Percentiles rank a stretch among this genome's conserved stretches.
Conservation (phyloP, 2,888 invertebrate species). For the Drosophila testacea region DNA sequence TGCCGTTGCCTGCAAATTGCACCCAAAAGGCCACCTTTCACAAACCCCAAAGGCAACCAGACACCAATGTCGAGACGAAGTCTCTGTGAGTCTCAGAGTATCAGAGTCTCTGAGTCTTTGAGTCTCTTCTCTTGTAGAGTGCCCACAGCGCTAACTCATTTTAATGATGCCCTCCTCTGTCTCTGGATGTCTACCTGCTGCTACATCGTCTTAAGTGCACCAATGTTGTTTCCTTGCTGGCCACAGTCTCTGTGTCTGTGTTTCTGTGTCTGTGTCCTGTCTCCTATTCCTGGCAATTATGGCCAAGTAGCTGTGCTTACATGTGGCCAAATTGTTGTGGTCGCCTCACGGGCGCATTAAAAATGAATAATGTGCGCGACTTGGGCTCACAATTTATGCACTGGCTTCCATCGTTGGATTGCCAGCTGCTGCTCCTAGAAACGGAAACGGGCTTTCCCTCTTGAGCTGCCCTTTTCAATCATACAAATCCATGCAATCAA, state of each 20-base stretch:
- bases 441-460: constrained; percentile 10
- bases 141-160: constrained; percentile 78
- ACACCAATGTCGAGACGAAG: constrained; percentile 45
- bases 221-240: constrained; percentile 63
- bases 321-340: constrained; percentile 80
- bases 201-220: constrained; percentile 64
- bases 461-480: constrained; percentile 71
- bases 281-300: constrained; percentile 73
- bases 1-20: constrained; percentile 81
- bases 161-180: constrained; percentile 68
- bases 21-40: constrained; percentile 76
- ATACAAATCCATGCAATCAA: constrained; percentile 80
- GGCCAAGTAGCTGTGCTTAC: constrained; percentile 77
- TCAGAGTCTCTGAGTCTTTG: constrained; percentile 15
- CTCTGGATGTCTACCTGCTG: constrained; percentile 26
- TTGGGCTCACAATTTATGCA: constrained; percentile 75
- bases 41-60: constrained; percentile 27
- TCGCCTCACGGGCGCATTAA: constrained; percentile 76
- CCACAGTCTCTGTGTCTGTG: constrained; percentile 26
- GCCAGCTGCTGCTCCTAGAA: constrained; percentile 48
- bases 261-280: constrained; percentile 18
- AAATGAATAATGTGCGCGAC: constrained; percentile 81
- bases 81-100: constrained; percentile 3
- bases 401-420: constrained; percentile 46
- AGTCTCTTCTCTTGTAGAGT: constrained; percentile 22